Conservation (phyloP, 2,113 vertebrate genomes). For the Malurus melanocephalus region DNA sequence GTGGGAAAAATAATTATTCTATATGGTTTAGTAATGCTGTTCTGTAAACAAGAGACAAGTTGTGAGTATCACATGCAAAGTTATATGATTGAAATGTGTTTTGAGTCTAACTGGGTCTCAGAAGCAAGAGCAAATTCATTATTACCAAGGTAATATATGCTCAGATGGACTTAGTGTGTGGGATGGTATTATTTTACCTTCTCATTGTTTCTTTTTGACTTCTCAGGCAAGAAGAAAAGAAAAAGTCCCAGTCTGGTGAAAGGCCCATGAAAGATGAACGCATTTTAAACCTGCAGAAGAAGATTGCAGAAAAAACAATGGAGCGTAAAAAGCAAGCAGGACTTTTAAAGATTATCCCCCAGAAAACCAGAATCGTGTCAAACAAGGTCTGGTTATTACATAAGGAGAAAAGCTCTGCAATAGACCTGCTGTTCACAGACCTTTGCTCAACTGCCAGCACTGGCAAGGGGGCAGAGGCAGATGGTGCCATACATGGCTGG, state of each 20-base stretch:
- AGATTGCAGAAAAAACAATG: constrained; percentile 70
- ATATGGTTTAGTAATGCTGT: neutral
- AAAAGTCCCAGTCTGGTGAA: constrained; percentile 46
- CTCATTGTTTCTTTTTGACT: neutral
- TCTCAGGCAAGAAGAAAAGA: constrained; percentile 70
- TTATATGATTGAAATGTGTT: neutral
- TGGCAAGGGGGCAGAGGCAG: constrained; percentile 31
- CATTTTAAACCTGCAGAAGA: constrained; percentile 71
- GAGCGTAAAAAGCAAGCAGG: constrained; percentile 67
- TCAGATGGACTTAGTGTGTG: neutral
- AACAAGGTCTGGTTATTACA: constrained; percentile 36
- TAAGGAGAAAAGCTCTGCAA: constrained; percentile 49
- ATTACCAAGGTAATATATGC: neutral
- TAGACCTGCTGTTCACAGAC: constrained; percentile 12
- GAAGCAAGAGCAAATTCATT: constrained; percentile 6
- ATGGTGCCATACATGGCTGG: constrained; percentile 19
- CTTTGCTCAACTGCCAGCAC: constrained; percentile 27
- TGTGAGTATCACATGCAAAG: neutral
- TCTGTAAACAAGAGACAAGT: constrained; percentile 2
- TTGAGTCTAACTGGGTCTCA: neutral
- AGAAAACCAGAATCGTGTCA: neutral
- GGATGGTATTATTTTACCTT: neutral
- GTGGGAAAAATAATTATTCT: neutral
- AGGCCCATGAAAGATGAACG: constrained; percentile 61
- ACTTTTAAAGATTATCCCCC: constrained; percentile 34